These are phyloP conservation scores for Eulemur mongoz DNA, from an alignment of 2,797 vertebrate genomes.

Conservation along the genomic window DNA sequence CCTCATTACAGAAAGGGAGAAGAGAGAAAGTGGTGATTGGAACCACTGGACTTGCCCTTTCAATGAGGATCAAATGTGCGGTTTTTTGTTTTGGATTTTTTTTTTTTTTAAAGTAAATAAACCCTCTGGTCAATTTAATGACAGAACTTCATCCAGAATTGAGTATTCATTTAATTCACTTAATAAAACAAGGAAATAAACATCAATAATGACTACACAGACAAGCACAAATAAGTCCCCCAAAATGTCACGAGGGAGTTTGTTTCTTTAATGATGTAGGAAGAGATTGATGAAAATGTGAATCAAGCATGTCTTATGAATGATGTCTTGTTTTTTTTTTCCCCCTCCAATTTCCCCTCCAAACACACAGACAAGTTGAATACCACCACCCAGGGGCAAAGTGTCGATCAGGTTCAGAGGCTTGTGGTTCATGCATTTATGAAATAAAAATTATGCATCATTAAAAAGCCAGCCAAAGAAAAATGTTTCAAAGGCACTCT, in stretches of 20 bases:
- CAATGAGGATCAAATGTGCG: slow-evolving; percentile 6
- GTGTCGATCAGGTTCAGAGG: background rate
- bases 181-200: slow-evolving; percentile 37
- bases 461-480: slow-evolving; percentile 55
- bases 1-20: slow-evolving; percentile 19
- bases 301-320: slow-evolving; percentile 58
- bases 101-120: slow-evolving; percentile 34
- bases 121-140: slow-evolving; percentile 22
- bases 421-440: slow-evolving; percentile 19
- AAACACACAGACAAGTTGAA: slow-evolving; percentile 63
- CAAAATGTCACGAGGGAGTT: slow-evolving; percentile 34
- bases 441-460: slow-evolving; percentile 53
- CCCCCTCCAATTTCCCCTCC: slow-evolving; percentile 6
- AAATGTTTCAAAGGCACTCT: slow-evolving; percentile 49
- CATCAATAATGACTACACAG: background rate
- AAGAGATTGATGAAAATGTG: slow-evolving; percentile 53
- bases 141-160: slow-evolving; percentile 27
- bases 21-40: background rate
- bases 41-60: slow-evolving; percentile 34
- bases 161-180: background rate
- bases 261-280: slow-evolving; percentile 38
- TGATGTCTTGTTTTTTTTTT: slow-evolving; percentile 35
- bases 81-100: background rate
- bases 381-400: slow-evolving; percentile 54
- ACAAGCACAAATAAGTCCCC: slow-evolving; percentile 31